Conservation (phyloP, 2,797 vertebrate species). For the Lagodon rhomboides region DNA sequence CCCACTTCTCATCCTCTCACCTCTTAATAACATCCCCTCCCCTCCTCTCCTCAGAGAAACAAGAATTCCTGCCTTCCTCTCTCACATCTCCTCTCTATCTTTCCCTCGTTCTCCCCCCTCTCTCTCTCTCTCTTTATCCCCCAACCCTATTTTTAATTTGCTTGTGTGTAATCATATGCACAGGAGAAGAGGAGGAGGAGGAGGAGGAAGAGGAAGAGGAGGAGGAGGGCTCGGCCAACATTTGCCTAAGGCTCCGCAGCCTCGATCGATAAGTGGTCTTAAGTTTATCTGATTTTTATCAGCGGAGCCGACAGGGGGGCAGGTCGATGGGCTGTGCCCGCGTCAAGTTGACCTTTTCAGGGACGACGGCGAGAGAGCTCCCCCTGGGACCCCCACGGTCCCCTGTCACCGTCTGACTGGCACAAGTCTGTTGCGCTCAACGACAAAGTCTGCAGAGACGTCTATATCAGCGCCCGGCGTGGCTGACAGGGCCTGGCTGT, state of each 20-base stretch:
- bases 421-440: constrained; percentile 98
- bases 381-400: constrained; percentile 92
- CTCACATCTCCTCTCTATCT: constrained; percentile 17
- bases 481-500: constrained; percentile 98
- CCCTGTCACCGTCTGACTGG: constrained; percentile 97
- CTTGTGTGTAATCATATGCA: constrained; percentile 85
- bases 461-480: constrained; percentile 96
- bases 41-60: constrained; percentile 51
- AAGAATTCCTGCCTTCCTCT: constrained; percentile 44
- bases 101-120: constrained; percentile 15
- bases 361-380: constrained; percentile 91
- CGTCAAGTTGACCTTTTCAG: constrained; percentile 99
- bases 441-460: constrained; percentile 99
- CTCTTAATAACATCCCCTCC: constrained; percentile 72
- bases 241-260: constrained; percentile 93
- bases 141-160: constrained; percentile 65
- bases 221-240: constrained; percentile 95
- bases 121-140: constrained; percentile 20
- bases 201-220: constrained; percentile 84
- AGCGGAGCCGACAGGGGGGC: constrained; percentile 96
- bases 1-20: constrained; percentile 74
- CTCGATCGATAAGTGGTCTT: constrained; percentile 99
- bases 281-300: constrained; percentile 99
- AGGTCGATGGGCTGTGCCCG: constrained; percentile 98
- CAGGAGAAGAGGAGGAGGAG: constrained; percentile 54